Conservation (phyloP, 2,797 vertebrate species). For the Platalea minor region DNA sequence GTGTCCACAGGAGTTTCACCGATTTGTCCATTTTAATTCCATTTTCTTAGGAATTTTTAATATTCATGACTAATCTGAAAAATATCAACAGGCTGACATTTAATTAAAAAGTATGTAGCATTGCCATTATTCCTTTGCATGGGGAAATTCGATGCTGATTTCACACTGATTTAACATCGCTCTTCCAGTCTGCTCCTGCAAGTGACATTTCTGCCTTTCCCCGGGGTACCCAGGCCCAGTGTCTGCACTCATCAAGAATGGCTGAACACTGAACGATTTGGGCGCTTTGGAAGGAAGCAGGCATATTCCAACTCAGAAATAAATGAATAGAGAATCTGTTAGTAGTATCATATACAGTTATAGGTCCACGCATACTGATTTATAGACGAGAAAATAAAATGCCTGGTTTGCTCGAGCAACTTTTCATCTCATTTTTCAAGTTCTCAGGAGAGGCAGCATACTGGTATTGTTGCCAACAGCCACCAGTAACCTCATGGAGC, state of each 20-base stretch:
- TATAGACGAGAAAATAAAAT: not conserved
- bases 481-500: not conserved
- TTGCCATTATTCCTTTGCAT: not conserved
- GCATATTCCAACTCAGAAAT: not conserved
- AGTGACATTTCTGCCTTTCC: not conserved
- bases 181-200: not conserved
- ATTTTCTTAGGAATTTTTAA: not conserved
- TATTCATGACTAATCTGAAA: not conserved
- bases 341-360: not conserved
- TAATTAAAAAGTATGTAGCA: not conserved
- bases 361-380: not conserved
- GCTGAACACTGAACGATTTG: not conserved
- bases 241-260: not conserved
- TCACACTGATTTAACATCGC: not conserved
- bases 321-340: not conserved
- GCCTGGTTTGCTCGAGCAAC: not conserved
- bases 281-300: not conserved
- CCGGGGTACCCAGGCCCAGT: not conserved
- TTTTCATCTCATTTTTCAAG: not conserved
- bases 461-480: not conserved
- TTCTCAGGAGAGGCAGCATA: not conserved
- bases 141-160: not conserved
- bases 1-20: not conserved
- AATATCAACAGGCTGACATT: not conserved
- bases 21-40: not conserved